These are phyloP conservation scores for Trachelus troglodyta DNA, from an alignment of 2,888 invertebrate species.

Conservation along the genomic window DNA sequence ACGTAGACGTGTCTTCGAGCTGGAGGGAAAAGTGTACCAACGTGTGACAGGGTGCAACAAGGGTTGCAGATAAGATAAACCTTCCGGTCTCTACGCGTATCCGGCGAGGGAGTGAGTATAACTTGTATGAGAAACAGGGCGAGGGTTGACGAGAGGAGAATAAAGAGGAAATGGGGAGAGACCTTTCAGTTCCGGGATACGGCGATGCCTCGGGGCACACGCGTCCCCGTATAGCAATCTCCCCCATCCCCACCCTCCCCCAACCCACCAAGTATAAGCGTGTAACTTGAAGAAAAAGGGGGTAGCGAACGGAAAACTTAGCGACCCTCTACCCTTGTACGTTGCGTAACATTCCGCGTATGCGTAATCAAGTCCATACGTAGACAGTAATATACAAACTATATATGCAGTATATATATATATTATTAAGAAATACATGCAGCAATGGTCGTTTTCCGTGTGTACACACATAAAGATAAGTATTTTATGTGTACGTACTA, in stretches of 20 bases:
- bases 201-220: conserved; percentile 28
- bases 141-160: conserved; percentile 13
- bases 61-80: conserved; percentile 45
- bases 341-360: neutral
- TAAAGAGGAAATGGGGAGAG: conserved; percentile 11
- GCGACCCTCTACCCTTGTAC: neutral
- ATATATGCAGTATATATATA: too few relatives aligned
- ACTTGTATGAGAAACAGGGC: conserved; percentile 12
- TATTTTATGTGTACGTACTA: neutral
- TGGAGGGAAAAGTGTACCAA: conserved; percentile 9
- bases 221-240: conserved; percentile 18
- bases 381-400: neutral
- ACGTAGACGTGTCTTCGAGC: neutral
- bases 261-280: neutral
- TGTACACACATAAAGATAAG: neutral
- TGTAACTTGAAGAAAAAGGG: neutral
- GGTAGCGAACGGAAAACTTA: neutral
- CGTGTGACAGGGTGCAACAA: conserved; percentile 28
- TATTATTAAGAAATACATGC: neutral
- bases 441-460: neutral
- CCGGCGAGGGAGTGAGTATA: conserved; percentile 3
- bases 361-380: neutral
- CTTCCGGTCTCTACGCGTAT: conserved; percentile 38
- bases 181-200: conserved; percentile 15
- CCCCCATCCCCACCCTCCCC: conserved; percentile 11